Percentiles rank a stretch among this genome's conserved stretches.
Conservation (phyloP, 2,797 vertebrate genomes). For the Uromys caudimaculatus region DNA sequence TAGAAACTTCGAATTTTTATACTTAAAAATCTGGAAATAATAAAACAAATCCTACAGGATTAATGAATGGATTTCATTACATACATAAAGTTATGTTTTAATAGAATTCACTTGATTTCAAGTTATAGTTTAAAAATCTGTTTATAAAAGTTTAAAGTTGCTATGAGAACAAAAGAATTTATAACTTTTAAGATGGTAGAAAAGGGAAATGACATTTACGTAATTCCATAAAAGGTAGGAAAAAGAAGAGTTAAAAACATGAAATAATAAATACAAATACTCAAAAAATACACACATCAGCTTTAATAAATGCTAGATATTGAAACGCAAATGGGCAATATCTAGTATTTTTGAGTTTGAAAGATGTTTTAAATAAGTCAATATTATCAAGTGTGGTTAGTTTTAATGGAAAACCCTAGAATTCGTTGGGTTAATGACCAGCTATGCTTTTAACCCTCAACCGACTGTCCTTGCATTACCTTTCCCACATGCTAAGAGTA, state of each 20-base stretch:
- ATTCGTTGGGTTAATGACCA: background rate
- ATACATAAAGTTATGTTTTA: background rate
- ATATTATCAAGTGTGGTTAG: background rate
- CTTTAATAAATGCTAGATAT: background rate
- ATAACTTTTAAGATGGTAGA: background rate
- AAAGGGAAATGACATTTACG: background rate
- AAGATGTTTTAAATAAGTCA: background rate
- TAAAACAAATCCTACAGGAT: background rate
- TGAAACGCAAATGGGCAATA: background rate
- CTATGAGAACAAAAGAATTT: background rate
- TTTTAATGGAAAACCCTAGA: background rate
- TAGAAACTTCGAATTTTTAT: background rate
- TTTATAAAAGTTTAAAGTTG: background rate
- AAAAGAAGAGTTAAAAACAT: background rate
- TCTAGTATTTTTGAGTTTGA: constrained; percentile 34
- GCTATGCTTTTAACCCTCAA: background rate
- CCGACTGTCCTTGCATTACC: background rate
- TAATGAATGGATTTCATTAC: background rate
- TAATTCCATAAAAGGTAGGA: background rate
- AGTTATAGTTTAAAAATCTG: background rate
- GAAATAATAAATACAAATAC: background rate
- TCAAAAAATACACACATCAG: background rate
- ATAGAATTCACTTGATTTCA: background rate
- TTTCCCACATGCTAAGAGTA: background rate
- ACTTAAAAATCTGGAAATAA: background rate